Percentiles rank a stretch among this genome's conserved stretches.
Conservation (phyloP, 1,140 invertebrate genomes). For the Trissolcus basalis region DNA sequence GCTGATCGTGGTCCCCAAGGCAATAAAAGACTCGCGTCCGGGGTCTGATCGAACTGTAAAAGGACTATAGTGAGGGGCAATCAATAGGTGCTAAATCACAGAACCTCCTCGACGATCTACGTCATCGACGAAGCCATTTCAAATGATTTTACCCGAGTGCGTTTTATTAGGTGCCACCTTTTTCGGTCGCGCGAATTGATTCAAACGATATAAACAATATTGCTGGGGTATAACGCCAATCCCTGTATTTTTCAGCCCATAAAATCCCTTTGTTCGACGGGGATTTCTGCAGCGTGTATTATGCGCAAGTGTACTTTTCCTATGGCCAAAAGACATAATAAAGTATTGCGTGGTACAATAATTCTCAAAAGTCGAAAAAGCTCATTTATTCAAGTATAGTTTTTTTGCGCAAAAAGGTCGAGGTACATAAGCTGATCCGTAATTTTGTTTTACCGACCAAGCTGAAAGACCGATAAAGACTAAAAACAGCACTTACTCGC, state of each 20-base stretch:
- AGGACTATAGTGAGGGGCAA: constrained; percentile 22
- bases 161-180: constrained; percentile 13
- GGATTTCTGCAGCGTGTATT: constrained; percentile 14
- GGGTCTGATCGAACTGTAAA: constrained; percentile 35
- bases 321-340: constrained; percentile 23
- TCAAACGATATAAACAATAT: constrained; percentile 24
- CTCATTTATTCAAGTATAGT: constrained; percentile 49
- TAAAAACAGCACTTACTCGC: constrained; percentile 59
- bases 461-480: constrained; percentile 56
- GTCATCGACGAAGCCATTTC: constrained; percentile 8
- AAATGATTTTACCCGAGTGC: constrained; percentile 9
- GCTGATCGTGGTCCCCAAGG: constrained; percentile 21
- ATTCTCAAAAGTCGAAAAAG: constrained; percentile 39
- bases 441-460: constrained; percentile 44
- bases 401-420: constrained; percentile 22
- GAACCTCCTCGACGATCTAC: constrained; percentile 14
- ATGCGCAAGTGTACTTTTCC: constrained; percentile 19
- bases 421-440: constrained; percentile 36
- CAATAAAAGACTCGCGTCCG: constrained; percentile 32
- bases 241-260: constrained; percentile 31
- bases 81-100: constrained; percentile 38
- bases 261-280: constrained; percentile 16
- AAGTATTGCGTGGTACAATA: constrained; percentile 39
- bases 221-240: constrained; percentile 4
- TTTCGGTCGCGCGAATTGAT: constrained; percentile 30